Base-by-base conservation (phyloP, 2,888 invertebrate genomes). In the Rhamnusium bicolor region DNA sequence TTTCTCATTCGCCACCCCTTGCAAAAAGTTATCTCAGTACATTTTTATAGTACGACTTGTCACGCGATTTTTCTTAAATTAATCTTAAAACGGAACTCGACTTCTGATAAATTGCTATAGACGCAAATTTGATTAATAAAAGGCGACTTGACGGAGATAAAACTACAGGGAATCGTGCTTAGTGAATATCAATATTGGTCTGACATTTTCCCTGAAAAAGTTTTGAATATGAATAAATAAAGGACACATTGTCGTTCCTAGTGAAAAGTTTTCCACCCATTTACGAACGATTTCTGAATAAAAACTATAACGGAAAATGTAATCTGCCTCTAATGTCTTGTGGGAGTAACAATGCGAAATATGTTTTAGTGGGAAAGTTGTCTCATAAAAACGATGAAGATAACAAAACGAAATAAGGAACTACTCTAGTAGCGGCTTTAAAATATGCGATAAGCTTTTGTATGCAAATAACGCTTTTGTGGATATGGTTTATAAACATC, bases 251-350 rank as follows among this genome's bases (percentile, higher is more conserved):
- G 47, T 29, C 51, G 19, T 53, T 29, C 27, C 6, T 24, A 51
- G 49, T 16, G 16, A 54, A 67, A 72, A 63, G 54, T 69, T 72
- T 62, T 62, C 54, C 10, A 51, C 19, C 49, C 62, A 63, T 63
- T 40, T 47, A 63, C 40, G 62, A 54, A 68, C 62, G 68, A 18
- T 69, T 69, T 49, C 32, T 32, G 21, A 46, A 69, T 65, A 72
- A 74, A 78, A 71, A 73, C 71, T 69, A 60, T 69, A 60, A 69
- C 66, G 69, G 71, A 61, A 74, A 77, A 72, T 67, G 72, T 74
- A 75, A 77, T 73, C 71, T 69, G 62, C 62, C 66, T 68, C 66
- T 73, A 76, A 73, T 69, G 77, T 76, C 77, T 77, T 72, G 61
- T 40, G 73, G 72, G 73, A 77, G 69, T 68, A 71, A 76, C 72